Conservation (phyloP, 2,113 vertebrate genomes). For the Pleuronectes platessa region DNA sequence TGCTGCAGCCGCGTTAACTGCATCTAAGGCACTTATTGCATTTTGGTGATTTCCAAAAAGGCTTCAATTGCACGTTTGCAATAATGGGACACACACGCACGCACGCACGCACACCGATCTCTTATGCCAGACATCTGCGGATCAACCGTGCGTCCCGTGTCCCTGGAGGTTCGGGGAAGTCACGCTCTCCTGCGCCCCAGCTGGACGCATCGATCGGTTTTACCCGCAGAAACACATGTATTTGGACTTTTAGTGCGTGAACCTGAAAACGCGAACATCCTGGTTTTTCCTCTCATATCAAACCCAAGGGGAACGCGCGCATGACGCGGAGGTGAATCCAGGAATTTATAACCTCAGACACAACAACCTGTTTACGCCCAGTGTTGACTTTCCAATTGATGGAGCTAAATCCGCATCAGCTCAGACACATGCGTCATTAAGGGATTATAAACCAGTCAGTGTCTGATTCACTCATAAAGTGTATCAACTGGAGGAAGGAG, state of each 20-base stretch:
- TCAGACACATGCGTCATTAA: slow-evolving; percentile 10
- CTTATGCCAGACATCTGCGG: slow-evolving; percentile 67
- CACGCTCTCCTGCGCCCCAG: slow-evolving; percentile 71
- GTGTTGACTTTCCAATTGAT: neutral
- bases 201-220: slow-evolving; percentile 66
- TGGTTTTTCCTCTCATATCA: neutral
- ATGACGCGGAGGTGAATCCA: neutral
- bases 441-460: slow-evolving; percentile 4
- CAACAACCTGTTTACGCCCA: neutral
- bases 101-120: slow-evolving; percentile 3
- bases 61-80: slow-evolving; percentile 47
- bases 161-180: slow-evolving; percentile 69
- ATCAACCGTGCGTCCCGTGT: slow-evolving; percentile 40
- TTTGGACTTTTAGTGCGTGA: slow-evolving; percentile 41
- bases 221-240: slow-evolving; percentile 54
- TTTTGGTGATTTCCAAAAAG: slow-evolving; percentile 11
- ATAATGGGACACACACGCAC: slow-evolving; percentile 22
- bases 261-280: slow-evolving; percentile 8
- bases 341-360: neutral
- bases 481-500: neutral
- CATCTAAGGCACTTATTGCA: slow-evolving; percentile 14
- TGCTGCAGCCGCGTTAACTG: slow-evolving; percentile 15
- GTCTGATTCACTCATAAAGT: neutral
- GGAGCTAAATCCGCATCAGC: slow-evolving; percentile 1
- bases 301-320: neutral